Base-by-base conservation (phyloP, 2,888 invertebrate species). In the Habrosyne pyritoides region DNA sequence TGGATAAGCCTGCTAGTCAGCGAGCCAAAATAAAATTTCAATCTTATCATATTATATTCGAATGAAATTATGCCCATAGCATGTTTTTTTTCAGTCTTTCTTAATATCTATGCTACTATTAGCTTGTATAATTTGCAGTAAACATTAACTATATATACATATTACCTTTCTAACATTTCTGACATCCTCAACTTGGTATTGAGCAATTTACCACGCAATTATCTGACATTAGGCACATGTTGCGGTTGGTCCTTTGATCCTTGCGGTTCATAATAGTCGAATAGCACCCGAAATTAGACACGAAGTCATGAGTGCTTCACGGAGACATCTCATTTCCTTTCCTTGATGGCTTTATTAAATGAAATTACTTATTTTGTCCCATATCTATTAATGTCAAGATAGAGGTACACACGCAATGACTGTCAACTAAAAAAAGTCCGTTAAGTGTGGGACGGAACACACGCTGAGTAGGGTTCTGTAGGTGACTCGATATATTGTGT, bases 291-390 rank as follows among this genome's bases (percentile, higher is more conserved):
- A 71, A 77, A 79, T 79, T 73, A 50, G 18, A 50, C 50, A 66
- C 56, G 50, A 56, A 57, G 53, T 51, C 54, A 55, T 30, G 12
- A 48, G 26, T 52, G 47, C 21, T 26, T 69, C 66, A 68, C 70
- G 64, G 56, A 64, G 69, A 75, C 67, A 69, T 71, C 71, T 70
- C 67, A 77, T 78, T 80, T 78, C 77, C 78, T 71, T 61, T 68
- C 53, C 52, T 47, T 73, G 73, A 83, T 82, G 67, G 60, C 79
- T 82, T 82, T 80, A 85, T 87, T 81, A 79, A 80, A 75, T 71
- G 67, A 71, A 73, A 68, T 56, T 56, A 54, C 59, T 61, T 52
- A 63, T 53, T 57, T 59, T 52, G 53, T 51, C 53, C 48, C 53
- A 28, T 28, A 52, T 33, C 52, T 53, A 52, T 63, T 50, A 52